Evolutionary conservation across 2,797 vertebrate genomes (phyloP).

Genomic region (Holocentrus rufus): DNA sequence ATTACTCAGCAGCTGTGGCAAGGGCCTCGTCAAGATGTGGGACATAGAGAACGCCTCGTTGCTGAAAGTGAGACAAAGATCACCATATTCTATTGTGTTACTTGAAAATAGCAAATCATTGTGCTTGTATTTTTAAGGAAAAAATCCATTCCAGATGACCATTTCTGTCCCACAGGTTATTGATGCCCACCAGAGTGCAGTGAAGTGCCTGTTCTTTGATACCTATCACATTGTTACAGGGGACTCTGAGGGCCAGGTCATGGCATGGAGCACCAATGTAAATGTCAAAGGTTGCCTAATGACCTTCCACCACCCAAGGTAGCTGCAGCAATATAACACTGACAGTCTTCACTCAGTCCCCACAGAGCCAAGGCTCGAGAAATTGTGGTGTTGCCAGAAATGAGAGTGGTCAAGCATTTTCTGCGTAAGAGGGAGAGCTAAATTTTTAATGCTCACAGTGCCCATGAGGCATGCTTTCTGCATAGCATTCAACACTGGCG

Average conservation of each 20-base stretch:
- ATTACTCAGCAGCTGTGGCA: constrained; percentile 1
- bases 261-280: background rate
- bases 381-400: too few species aligned
- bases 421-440: too few species aligned
- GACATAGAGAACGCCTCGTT: background rate
- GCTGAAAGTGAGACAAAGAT: background rate
- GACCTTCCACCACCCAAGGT: background rate
- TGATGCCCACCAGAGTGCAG: background rate
- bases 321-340: too few species aligned
- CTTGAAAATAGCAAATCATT: too few species aligned
- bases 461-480: too few species aligned
- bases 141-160: too few species aligned
- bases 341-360: too few species aligned
- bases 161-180: background rate
- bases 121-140: too few species aligned
- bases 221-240: background rate
- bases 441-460: too few species aligned
- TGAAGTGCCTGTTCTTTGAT: constrained; percentile 2
- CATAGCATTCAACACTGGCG: too few species aligned
- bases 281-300: background rate
- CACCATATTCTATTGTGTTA: background rate
- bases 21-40: background rate
- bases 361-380: too few species aligned
- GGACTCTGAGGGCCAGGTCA: background rate
- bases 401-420: too few species aligned